Evolutionary conservation across 2,113 vertebrate genomes (phyloP), one percentile per base, ranked within the genome.

Genomic region (Camarhynchus parvulus): DNA sequence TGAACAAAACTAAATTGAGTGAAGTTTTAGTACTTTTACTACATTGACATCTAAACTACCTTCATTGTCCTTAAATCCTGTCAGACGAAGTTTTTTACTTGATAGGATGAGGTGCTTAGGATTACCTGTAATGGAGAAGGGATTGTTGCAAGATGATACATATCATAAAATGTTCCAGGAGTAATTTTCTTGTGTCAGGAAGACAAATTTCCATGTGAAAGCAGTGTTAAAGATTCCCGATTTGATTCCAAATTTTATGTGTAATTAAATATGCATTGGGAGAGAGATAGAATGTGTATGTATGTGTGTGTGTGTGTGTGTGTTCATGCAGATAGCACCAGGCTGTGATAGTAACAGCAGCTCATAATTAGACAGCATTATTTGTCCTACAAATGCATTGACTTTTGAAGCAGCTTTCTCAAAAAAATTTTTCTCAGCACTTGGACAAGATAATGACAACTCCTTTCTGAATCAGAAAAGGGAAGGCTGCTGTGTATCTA

Each of bases 261-360:
- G 25, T 52, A 20, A 78, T 86, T 82, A 66, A 86, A 49, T 39
- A 53, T 4, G 0, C 9, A 12, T 28, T 47, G 11, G 61, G 14
- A 81, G 22, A 24, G n/a, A 59, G 23, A 12, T 15, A 52, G 0
- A 44, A 1, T 27, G 1, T 16, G 1, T 23, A 2, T 46, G 10
- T 19, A 2, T 27, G 1, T 44, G 11, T 22, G 2, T 21, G 1
- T 17, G 2, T 15, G 10, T 30, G 4, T 33, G 10, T 64, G 7
- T 13, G 8, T 37, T 35, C 6, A 3, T 39, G 16, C 42, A 50
- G 25, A 30, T 8, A 55, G 11, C 20, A 70, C 25, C 35, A 3
- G 9, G 21, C 25, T 58, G 9, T 6, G 25, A 50, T 27, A n/a
- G 46, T 47, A 89, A 58, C 25, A 62, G 33, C 18, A 87, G 35